phyloP scores from a whole-genome alignment of 1,140 invertebrate genomes.

The Pissodes strobi region DNA sequence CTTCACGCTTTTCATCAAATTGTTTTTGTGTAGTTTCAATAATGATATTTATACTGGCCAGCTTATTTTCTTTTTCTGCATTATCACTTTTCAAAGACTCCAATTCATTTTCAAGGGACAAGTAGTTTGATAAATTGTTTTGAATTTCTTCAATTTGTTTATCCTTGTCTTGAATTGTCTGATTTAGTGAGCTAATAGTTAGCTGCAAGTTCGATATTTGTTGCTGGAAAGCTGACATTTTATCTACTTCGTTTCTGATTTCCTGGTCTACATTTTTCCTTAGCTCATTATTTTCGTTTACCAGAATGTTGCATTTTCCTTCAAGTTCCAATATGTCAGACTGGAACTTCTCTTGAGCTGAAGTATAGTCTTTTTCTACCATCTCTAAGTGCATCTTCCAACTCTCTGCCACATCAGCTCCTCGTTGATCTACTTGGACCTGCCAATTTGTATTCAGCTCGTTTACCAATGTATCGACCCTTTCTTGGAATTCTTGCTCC shows the following conservation, averaged over 20 bases:
- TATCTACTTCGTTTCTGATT: conserved; percentile 53
- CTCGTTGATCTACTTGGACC: conserved; percentile 61
- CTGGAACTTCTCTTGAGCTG: conserved; percentile 58
- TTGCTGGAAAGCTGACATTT: conserved; percentile 54
- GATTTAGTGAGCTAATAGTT: conserved; percentile 45
- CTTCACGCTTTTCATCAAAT: conserved; percentile 42
- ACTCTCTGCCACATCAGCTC: conserved; percentile 62
- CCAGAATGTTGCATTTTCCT: conserved; percentile 59
- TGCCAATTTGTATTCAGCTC: conserved; percentile 54
- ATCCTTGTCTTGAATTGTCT: conserved; percentile 29
- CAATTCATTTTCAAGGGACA: conserved; percentile 33
- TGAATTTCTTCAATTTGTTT: conserved; percentile 29
- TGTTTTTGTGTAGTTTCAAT: conserved; percentile 41
- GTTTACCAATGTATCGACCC: conserved; percentile 12
- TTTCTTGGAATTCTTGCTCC: conserved; percentile 20
- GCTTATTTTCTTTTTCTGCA: conserved; percentile 37
- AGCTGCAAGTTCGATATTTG: conserved; percentile 51
- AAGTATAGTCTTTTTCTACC: conserved; percentile 63
- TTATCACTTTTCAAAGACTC: conserved; percentile 13
- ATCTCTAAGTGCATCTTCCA: conserved; percentile 68
- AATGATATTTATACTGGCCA: conserved; percentile 34
- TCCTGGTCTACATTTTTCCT: conserved; percentile 53
- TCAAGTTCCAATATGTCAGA: conserved; percentile 56
- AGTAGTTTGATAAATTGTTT: conserved; percentile 28
- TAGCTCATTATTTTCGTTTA: conserved; percentile 56